Percentiles rank a stretch among this genome's conserved stretches.
Conservation (phyloP, 2,888 invertebrate genomes). For the Ryuthela nishihirai region DNA sequence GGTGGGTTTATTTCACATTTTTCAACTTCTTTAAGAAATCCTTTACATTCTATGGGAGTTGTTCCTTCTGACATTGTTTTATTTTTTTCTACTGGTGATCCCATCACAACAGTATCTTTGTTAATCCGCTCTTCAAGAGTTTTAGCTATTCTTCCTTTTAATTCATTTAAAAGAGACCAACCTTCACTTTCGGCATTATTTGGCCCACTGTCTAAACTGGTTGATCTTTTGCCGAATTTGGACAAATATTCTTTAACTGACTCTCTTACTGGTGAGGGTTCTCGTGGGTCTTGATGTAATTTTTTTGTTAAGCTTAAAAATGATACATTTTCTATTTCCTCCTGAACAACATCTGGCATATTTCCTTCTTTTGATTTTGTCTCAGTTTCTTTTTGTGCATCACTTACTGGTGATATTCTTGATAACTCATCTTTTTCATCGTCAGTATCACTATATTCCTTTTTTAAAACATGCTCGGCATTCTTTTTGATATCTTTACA, state of each 20-base stretch:
- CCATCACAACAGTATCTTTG: conserved; percentile 2
- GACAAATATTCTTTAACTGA: conserved; percentile 32
- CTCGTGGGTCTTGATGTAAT: not conserved
- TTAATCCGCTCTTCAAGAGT: conserved; percentile 18
- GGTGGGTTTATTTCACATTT: not conserved
- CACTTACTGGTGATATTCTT: not conserved
- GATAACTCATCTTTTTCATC: not conserved
- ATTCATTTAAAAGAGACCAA: conserved; percentile 23
- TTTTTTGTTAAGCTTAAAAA: too few relatives aligned
- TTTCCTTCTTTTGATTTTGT: too few relatives aligned
- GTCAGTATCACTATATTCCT: not conserved
- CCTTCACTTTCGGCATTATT: conserved; percentile 9
- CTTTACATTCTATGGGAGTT: not conserved
- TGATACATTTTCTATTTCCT: not conserved
- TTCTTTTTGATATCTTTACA: too few relatives aligned
- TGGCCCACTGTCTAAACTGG: conserved; percentile 18
- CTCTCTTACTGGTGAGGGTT: conserved; percentile 17
- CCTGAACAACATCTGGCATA: not conserved
- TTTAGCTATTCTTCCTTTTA: conserved; percentile 26
- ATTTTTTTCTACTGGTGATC: not conserved
- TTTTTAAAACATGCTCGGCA: not conserved
- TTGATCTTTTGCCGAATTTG: conserved; percentile 15
- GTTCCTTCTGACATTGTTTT: not conserved
- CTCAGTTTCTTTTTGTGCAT: too few relatives aligned
- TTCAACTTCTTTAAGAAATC: not conserved